phyloP scores from a whole-genome alignment of 2,113 vertebrate species.

The Phaethornis superciliosus region DNA sequence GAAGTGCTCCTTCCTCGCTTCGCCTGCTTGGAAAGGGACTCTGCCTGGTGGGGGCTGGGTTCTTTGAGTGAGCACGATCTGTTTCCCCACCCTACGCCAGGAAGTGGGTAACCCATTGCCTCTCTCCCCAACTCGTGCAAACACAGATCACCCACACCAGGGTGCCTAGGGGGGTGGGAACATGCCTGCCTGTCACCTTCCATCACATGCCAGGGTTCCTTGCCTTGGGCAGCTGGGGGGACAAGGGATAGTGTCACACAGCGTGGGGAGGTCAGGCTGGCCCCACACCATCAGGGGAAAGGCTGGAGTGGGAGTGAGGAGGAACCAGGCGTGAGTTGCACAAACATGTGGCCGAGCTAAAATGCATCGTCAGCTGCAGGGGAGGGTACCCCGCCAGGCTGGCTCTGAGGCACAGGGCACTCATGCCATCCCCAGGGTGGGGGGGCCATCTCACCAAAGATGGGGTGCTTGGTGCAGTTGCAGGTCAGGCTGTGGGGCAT shows the following conservation, averaged over 20 bases:
- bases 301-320: background rate
- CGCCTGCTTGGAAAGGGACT: background rate
- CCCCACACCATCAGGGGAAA: background rate
- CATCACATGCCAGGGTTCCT: background rate
- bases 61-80: background rate
- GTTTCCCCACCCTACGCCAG: background rate
- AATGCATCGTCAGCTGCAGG: background rate
- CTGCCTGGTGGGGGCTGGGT: background rate
- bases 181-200: rapidly evolving
- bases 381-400: background rate
- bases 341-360: background rate
- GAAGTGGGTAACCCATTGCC: rapidly evolving
- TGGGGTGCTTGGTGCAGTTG: background rate
- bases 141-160: background rate
- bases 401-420: background rate
- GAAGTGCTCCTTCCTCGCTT: conserved; percentile 20
- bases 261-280: background rate
- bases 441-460: background rate
- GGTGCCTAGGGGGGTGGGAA: background rate
- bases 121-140: background rate
- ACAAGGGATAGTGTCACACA: background rate
- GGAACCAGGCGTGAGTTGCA: conserved; percentile 9
- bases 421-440: rapidly evolving
- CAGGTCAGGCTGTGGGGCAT: background rate
- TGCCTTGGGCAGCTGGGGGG: rapidly evolving